Conservation (phyloP, 1,140 invertebrate genomes). For the Papilio polyxenes region DNA sequence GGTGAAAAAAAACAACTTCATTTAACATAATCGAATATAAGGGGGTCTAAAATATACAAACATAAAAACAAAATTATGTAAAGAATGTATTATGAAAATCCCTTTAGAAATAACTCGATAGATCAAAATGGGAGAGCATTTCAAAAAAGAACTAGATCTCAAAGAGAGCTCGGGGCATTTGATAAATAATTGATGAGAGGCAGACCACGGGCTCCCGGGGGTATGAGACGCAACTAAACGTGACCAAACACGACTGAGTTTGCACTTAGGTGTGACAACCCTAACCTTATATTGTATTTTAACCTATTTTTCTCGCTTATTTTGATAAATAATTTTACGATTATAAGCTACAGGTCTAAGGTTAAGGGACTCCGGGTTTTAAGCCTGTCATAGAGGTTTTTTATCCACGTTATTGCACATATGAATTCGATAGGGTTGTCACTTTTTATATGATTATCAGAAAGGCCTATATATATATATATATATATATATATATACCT, state of each 20-base stretch:
- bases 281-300: neutral
- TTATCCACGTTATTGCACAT: too few species aligned
- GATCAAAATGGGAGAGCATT: neutral
- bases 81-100: slow-evolving; percentile 4
- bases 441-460: too few species aligned
- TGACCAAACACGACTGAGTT: neutral
- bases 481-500: too few species aligned
- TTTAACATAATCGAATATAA: neutral
- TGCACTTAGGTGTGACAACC: neutral
- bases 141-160: slow-evolving; percentile 22
- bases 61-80: slow-evolving; percentile 26
- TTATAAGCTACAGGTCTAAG: neutral
- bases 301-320: neutral
- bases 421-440: too few species aligned
- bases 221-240: neutral
- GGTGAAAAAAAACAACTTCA: neutral
- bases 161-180: neutral
- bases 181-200: slow-evolving; percentile 27
- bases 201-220: neutral
- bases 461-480: too few species aligned
- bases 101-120: neutral
- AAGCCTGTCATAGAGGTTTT: too few species aligned
- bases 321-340: neutral
- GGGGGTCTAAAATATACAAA: neutral
- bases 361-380: too few species aligned